A percentile compares a stretch with the other conserved stretches of the same genome.
Conservation (phyloP, 2,797 vertebrate genomes). For the Knipowitschia caucasica region DNA sequence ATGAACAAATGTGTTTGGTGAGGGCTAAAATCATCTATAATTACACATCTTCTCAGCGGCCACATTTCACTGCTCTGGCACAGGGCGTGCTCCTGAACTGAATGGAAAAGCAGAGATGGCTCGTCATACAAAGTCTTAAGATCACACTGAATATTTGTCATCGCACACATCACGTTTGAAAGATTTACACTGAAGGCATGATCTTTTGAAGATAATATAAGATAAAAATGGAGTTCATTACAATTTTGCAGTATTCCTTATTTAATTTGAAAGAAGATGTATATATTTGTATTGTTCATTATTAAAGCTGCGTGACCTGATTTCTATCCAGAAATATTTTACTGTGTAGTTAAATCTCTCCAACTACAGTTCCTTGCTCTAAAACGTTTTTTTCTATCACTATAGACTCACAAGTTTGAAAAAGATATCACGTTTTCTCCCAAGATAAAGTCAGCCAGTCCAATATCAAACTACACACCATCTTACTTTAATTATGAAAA, state of each 20-base stretch:
- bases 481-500: too few relatives aligned
- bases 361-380: too few relatives aligned
- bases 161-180: conserved; percentile 42
- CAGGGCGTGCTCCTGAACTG: conserved; percentile 19
- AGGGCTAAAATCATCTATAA: conserved; percentile 48
- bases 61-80: conserved; percentile 39
- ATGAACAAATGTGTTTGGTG: conserved; percentile 34
- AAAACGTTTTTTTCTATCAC: too few relatives aligned
- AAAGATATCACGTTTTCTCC: too few relatives aligned
- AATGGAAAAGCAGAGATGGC: conserved; percentile 32
- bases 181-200: conserved; percentile 12
- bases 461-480: too few relatives aligned
- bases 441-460: too few relatives aligned
- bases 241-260: neutral
- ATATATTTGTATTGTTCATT: too few relatives aligned
- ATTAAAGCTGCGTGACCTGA: too few relatives aligned
- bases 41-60: conserved; percentile 24
- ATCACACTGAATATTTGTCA: conserved; percentile 54
- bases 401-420: too few relatives aligned
- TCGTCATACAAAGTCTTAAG: conserved; percentile 20
- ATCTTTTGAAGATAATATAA: neutral
- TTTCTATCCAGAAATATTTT: too few relatives aligned
- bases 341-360: too few relatives aligned
- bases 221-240: neutral
- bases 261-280: too few relatives aligned